Base-by-base conservation (phyloP, 2,888 invertebrate genomes). In the Drosophila meridionalis region DNA sequence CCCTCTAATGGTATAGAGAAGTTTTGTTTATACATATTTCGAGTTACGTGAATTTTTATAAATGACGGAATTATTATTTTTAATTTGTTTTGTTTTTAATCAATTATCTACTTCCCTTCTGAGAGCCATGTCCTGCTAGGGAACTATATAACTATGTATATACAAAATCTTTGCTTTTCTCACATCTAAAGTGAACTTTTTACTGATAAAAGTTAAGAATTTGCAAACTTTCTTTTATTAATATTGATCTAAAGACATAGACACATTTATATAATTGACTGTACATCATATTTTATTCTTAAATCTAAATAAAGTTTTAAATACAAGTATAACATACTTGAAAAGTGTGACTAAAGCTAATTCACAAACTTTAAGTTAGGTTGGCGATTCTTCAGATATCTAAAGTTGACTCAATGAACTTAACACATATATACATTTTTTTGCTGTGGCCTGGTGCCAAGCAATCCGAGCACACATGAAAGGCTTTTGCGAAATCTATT, bases 401-500 rank as follows among this genome's bases (percentile, higher is more conserved):
- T 34, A 12, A 12, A 36, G 32, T 4, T 36, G 34, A 52, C 52
- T 55, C n/a, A 8, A 4, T 61, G 30, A 26, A 38, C 30, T 11
- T 34, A 8, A 20, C 45, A 30, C 3, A 11, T 26, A 50, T 40
- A 28, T 1, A 20, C n/a, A 14, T 9, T 8, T 11, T 56, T 64
- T 36, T 20, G 47, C 14, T 7, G 36, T 43, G 56, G 40, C 57
- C 40, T 8, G 26, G 40, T n/a, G 28, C 52, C 20, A 38, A 43
- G 66, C 52, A 40, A 57, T 30, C 20, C 12, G 34, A 0, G 40
- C 34, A 50, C 56, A 48, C 53, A 68, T 42, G 59, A 53, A 68
- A 53, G 43, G 28, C n/a, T 50, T 67, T 40, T 69, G 38, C 40
- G 30, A 59, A 74, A 69, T 56, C 9, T 43, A 45, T 53, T 59